Evolutionary conservation across 2,888 invertebrate genomes (phyloP).

Genomic region (Parnassius smintheus): DNA sequence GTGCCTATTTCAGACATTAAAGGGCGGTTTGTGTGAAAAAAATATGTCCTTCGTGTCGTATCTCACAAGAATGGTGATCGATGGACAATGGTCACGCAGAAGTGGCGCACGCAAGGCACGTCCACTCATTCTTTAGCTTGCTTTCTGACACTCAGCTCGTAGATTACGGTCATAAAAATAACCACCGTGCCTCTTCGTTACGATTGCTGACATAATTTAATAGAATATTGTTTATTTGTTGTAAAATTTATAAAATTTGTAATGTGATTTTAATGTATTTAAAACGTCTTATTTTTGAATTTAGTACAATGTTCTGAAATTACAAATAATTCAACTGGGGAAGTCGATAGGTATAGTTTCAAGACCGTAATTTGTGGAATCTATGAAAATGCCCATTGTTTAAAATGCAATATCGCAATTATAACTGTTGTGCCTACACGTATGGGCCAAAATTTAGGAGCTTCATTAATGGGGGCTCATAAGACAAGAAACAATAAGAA

Average conservation of each 20-base stretch:
- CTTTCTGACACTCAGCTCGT: constrained; percentile 57
- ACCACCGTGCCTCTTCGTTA: constrained; percentile 58
- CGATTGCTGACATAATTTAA: constrained; percentile 46
- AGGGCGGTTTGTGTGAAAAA: constrained; percentile 56
- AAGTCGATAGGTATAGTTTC: no score
- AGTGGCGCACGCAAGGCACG: constrained; percentile 51
- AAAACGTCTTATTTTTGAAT: no score
- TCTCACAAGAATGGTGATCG: constrained; percentile 66
- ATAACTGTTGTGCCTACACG: no score
- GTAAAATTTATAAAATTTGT: background rate
- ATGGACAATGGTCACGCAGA: constrained; percentile 66
- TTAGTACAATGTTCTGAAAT: no score
- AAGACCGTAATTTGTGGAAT: no score
- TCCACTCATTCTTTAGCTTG: constrained; percentile 48
- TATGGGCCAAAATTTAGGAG: no score
- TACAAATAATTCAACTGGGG: no score
- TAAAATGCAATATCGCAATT: no score
- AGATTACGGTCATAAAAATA: constrained; percentile 63
- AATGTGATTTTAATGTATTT: no score
- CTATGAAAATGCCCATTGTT: no score
- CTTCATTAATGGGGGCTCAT: no score
- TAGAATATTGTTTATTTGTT: constrained; percentile 15
- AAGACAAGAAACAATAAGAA: no score
- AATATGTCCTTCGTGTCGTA: constrained; percentile 61
- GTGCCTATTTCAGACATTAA: constrained; percentile 33